Evolutionary conservation across 2,888 invertebrate species (phyloP).

Genomic region (Temnothorax ravouxi): DNA sequence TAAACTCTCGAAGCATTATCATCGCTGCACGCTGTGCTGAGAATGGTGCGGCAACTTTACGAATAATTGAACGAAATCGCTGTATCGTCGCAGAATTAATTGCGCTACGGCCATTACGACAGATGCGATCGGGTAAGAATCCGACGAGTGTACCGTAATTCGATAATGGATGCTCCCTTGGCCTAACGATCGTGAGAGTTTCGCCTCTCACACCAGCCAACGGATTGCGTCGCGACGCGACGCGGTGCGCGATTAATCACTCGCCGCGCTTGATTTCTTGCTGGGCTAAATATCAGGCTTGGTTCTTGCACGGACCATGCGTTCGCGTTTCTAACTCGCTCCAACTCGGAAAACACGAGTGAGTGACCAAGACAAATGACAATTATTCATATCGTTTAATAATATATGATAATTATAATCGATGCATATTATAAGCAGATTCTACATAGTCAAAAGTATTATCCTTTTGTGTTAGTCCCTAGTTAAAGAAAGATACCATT

Average conservation of each 20-base stretch:
- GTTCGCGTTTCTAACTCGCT: neutral
- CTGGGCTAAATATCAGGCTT: constrained; percentile 17
- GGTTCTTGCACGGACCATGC: constrained; percentile 8
- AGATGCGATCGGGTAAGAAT: constrained; percentile 44
- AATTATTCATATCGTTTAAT: constrained; percentile 12
- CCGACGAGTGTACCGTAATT: constrained; percentile 46
- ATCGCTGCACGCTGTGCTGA: neutral
- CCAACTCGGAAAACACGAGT: neutral
- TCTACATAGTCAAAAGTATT: neutral
- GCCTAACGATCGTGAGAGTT: constrained; percentile 39
- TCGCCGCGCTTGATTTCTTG: constrained; percentile 44
- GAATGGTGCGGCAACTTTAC: neutral
- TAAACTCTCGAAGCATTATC: constrained; percentile 1
- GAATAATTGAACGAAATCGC: constrained; percentile 34
- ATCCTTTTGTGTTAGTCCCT: no score
- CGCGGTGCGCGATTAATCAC: constrained; percentile 40
- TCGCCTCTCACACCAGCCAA: neutral
- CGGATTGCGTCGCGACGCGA: neutral
- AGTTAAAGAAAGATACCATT: neutral
- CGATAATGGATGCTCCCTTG: constrained; percentile 44
- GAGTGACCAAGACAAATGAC: neutral
- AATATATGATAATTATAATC: neutral
- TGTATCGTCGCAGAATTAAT: constrained; percentile 37
- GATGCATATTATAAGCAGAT: neutral
- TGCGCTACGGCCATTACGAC: constrained; percentile 4